Percentiles rank a stretch among this genome's conserved stretches.
Conservation (phyloP, 2,888 invertebrate genomes). For the Corythucha ciliata region DNA sequence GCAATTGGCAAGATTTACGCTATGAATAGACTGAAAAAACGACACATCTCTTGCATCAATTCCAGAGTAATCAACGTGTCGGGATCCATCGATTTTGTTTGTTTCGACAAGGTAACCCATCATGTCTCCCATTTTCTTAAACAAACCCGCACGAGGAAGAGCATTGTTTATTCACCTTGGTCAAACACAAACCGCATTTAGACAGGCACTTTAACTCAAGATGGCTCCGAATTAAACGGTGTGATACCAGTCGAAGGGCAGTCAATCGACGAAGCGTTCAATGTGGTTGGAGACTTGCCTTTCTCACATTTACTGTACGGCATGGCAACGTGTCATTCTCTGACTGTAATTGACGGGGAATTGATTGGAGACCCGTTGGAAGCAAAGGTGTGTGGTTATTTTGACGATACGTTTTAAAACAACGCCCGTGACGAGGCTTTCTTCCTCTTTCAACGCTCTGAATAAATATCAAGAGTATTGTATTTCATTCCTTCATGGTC, state of each 20-base stretch:
- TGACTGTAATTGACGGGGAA: constrained; percentile 69
- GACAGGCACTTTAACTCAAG: constrained; percentile 86
- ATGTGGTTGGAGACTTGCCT: constrained; percentile 45
- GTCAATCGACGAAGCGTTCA: constrained; percentile 46
- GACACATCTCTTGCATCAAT: constrained; percentile 69
- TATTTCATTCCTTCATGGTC: too few relatives aligned
- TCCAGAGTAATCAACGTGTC: constrained; percentile 69
- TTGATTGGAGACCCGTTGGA: constrained; percentile 81
- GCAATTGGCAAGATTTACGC: constrained; percentile 75
- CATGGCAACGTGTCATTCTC: constrained; percentile 73
- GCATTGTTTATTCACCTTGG: too few relatives aligned
- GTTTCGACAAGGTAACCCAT: constrained; percentile 89
- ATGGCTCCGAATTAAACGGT: constrained; percentile 75
- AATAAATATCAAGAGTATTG: too few relatives aligned
- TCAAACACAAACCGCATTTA: too few relatives aligned
- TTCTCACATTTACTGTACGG: constrained; percentile 49
- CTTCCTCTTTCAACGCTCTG: too few relatives aligned
- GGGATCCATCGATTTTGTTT: constrained; percentile 70
- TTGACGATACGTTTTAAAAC: neutral
- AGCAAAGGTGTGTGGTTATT: constrained; percentile 47
- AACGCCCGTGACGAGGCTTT: too few relatives aligned
- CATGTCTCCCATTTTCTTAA: too few relatives aligned
- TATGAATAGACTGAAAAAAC: constrained; percentile 57
- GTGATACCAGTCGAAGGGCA: constrained; percentile 56
- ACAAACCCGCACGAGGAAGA: too few relatives aligned